Percentiles rank a stretch among this genome's conserved stretches.
phyloP scores from a whole-genome alignment of 2,113 vertebrate genomes.

The Antechinus flavipes region DNA sequence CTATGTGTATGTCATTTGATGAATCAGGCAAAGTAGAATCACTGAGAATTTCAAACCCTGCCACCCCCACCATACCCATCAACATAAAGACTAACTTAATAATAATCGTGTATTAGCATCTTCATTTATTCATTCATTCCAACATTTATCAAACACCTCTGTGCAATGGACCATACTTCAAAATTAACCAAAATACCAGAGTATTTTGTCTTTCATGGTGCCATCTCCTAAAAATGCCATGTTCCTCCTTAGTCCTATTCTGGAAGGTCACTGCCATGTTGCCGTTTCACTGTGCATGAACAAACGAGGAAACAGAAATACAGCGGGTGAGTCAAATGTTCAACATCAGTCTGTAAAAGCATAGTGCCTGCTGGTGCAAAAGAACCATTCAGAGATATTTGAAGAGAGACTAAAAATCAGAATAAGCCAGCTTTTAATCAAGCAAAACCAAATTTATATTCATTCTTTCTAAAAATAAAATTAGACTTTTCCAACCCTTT shows the following conservation, averaged over 20 bases:
- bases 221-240: constrained; percentile 15
- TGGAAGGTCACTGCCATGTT: constrained; percentile 18
- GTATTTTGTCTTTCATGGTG: neutral
- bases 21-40: neutral
- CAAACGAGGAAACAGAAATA: constrained; percentile 29
- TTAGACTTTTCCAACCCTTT: constrained; percentile 85
- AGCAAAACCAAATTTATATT: constrained; percentile 85
- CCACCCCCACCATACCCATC: neutral
- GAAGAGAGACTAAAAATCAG: constrained; percentile 81
- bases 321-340: neutral
- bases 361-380: constrained; percentile 13
- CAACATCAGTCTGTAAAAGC: constrained; percentile 26
- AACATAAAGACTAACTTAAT: neutral
- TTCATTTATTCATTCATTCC: neutral
- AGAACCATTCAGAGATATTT: constrained; percentile 56
- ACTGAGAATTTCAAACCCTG: fast-evolving
- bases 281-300: constrained; percentile 14
- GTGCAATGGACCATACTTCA: neutral
- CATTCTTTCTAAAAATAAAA: constrained; percentile 87
- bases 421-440: constrained; percentile 86
- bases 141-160: neutral
- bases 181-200: neutral
- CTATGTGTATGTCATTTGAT: neutral
- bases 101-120: neutral
- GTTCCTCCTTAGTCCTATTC: constrained; percentile 46